Evolutionary conservation across 1,140 invertebrate genomes (phyloP).

Genomic region (Heliconius eleuchia): DNA sequence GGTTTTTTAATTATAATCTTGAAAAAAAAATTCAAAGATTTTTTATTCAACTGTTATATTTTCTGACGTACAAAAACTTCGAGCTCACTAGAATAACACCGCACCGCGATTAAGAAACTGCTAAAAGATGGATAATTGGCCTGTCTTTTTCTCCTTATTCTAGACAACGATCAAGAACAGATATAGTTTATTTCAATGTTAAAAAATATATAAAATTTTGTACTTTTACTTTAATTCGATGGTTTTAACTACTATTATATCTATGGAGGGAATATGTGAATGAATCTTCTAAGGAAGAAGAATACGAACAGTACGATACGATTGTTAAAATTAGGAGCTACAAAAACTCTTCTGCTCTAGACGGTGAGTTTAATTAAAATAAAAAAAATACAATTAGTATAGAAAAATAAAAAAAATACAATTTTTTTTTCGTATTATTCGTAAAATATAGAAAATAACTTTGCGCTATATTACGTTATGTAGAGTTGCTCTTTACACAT

Average conservation of each 20-base stretch:
- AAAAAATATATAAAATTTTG: not conserved
- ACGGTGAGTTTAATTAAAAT: not conserved
- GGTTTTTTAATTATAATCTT: no score
- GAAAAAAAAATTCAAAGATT: no score
- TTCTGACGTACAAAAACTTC: not conserved
- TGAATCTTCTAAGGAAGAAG: not conserved
- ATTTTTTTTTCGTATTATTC: no score
- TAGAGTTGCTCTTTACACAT: no score
- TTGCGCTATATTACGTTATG: no score
- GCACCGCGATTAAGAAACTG: not conserved
- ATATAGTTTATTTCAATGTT: not conserved
- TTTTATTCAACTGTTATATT: not conserved
- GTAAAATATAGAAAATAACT: no score
- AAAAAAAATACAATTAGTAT: no score
- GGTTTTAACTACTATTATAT: not conserved
- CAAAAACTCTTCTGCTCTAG: not conserved
- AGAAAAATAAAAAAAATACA: no score
- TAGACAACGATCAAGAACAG: not conserved
- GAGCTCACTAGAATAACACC: not conserved
- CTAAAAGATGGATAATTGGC: not conserved
- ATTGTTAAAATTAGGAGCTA: not conserved
- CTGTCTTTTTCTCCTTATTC: not conserved
- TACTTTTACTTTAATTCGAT: not conserved
- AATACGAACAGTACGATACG: not conserved
- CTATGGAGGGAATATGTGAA: not conserved